Evolutionary conservation across 2,113 vertebrate genomes (phyloP).

Genomic region (Labeo rohita): DNA sequence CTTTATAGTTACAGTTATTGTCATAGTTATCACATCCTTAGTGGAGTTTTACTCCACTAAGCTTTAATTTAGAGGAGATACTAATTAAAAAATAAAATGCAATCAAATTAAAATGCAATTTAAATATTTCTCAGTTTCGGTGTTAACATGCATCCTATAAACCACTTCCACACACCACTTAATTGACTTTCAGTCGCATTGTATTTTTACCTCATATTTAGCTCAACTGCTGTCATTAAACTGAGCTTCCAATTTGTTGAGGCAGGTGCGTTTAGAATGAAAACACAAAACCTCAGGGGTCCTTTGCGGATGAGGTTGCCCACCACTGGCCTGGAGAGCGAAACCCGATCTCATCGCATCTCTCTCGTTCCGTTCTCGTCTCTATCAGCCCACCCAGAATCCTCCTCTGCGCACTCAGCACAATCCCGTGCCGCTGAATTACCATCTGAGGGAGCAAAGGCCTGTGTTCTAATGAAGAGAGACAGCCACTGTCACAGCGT

Average conservation of each 20-base stretch:
- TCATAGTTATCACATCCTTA: not conserved
- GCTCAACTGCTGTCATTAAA: not conserved
- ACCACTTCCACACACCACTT: not conserved
- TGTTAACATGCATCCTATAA: not conserved
- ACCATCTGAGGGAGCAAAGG: conserved; percentile 42
- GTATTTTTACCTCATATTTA: not conserved
- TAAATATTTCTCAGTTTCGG: not conserved
- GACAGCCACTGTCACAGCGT: conserved; percentile 65
- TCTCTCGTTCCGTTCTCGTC: not conserved
- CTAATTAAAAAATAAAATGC: not conserved
- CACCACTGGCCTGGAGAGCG: conserved; percentile 29
- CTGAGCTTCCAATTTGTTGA: not conserved
- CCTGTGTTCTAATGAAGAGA: conserved; percentile 69
- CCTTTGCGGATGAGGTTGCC: conserved; percentile 21
- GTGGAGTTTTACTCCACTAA: not conserved
- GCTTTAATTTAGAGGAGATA: not conserved
- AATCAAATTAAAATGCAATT: not conserved
- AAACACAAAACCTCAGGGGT: conserved; percentile 33
- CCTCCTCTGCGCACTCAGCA: conserved; percentile 54
- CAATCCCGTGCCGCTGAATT: conserved; percentile 52
- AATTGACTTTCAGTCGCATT: not conserved
- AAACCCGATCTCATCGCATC: conserved; percentile 35
- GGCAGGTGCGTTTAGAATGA: conserved; percentile 18
- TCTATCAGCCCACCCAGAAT: conserved; percentile 35
- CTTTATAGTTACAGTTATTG: not conserved